Conservation (phyloP, 2,797 vertebrate species). For the Lepilemur ruficaudatus region DNA sequence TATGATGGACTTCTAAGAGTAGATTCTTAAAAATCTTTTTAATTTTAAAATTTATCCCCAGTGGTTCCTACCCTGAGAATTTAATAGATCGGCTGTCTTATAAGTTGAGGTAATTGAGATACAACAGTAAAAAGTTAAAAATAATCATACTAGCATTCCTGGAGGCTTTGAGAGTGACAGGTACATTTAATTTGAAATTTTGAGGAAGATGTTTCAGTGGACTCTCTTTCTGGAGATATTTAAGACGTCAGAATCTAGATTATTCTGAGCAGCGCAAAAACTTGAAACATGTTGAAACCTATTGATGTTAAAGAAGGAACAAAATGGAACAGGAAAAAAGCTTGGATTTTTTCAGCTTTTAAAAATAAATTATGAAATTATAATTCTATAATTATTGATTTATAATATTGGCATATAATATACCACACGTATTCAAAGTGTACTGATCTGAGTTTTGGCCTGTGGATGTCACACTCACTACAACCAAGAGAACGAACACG, state of each 20-base stretch:
- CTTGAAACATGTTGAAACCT: not conserved
- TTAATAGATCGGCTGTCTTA: constrained; percentile 74
- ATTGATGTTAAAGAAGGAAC: not conserved
- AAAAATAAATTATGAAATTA: not conserved
- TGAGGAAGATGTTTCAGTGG: not conserved
- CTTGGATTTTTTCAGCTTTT: not conserved
- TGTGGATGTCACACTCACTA: not conserved
- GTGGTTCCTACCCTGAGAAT: constrained; percentile 66
- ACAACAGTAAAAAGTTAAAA: constrained; percentile 69
- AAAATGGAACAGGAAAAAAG: not conserved
- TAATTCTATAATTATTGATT: not conserved
- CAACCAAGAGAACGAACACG: not conserved
- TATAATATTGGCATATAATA: not conserved
- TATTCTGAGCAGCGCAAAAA: not conserved
- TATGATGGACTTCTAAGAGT: constrained; percentile 71
- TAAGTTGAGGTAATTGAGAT: constrained; percentile 76
- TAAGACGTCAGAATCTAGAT: not conserved
- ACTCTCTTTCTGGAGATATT: not conserved
- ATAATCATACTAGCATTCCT: constrained; percentile 48
- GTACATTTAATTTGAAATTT: constrained; percentile 43
- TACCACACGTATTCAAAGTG: not conserved
- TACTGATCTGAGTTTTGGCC: not conserved
- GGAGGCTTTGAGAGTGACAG: constrained; percentile 51
- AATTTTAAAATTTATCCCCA: constrained; percentile 76
- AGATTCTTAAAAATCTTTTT: constrained; percentile 77